Base-by-base conservation (phyloP, 2,113 vertebrate genomes). In the Cyprinus carpio region DNA sequence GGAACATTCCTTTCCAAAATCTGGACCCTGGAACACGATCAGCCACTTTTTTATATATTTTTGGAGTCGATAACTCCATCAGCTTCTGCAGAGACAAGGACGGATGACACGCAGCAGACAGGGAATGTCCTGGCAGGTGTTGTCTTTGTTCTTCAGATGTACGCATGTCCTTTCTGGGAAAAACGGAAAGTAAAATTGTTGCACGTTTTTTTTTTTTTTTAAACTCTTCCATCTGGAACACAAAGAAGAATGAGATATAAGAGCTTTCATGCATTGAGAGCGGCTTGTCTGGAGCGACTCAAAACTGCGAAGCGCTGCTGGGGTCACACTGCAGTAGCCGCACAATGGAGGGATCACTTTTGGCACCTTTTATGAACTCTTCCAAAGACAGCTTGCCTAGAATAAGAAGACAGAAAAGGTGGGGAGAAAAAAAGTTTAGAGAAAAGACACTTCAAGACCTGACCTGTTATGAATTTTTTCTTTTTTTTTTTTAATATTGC, bases 251-350 rank as follows among this genome's bases (percentile, higher is more conserved):
- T 83, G 90, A 90, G 89, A 92, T 89, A 94, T 85, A 87, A 90
- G 90, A 93, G 92, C 91, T 91, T 91, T 95, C 94, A 95, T 95
- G 95, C 95, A 93, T 91, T 92, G 90, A 93, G 88, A 85, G 90
- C 90, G 83, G 85, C 89, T 90, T 91, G 79, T 93, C 88, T 86
- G 56, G 69, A 56, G 34, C 82, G 77, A 81, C 91, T 97, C 93
- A 99, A 95, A 99, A 97, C 95, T 98, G 98, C 20, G 94, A 95
- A 85, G 98, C 95, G 7, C 97, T 96, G 92, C 98, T 98, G 90
- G 98, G 98, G 94, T 99, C 98, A 0, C 98, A 99, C 95, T 99
- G 98, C 92, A 99, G 96, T 96, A 99, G 96, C 90, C 98, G 95
- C 84, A 99, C 98, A 65, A 99, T 99, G 92, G 98, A 99, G 0